Evolutionary conservation across 2,113 vertebrate species (phyloP).

Genomic region (Clarias macrocephalus): DNA sequence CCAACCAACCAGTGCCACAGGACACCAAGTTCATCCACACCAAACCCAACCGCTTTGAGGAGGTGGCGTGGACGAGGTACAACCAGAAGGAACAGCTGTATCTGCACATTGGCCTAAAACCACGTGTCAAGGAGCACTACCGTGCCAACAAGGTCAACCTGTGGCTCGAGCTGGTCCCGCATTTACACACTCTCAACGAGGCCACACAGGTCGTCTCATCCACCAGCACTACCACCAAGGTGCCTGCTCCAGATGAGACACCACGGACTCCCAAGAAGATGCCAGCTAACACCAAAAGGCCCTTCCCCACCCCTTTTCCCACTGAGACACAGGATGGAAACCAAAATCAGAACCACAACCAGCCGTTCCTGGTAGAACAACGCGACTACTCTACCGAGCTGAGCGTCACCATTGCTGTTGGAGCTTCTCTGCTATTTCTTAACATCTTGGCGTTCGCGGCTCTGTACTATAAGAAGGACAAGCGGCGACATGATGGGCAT

Average conservation of each 20-base stretch:
- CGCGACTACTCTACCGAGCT: slow-evolving; percentile 97
- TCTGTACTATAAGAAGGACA: slow-evolving; percentile 98
- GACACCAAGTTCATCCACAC: slow-evolving; percentile 99
- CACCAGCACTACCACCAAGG: slow-evolving; percentile 97
- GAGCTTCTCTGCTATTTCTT: slow-evolving; percentile 93
- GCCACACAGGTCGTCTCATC: slow-evolving; percentile 96
- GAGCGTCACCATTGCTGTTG: slow-evolving; percentile 95
- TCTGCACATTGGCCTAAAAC: slow-evolving; percentile 97
- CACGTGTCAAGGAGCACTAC: slow-evolving; percentile 97
- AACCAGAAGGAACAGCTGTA: slow-evolving; percentile 98
- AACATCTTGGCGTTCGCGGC: slow-evolving; percentile 98
- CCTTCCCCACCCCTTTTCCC: slow-evolving; percentile 91
- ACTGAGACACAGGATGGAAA: slow-evolving; percentile 87
- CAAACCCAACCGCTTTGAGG: slow-evolving; percentile 98
- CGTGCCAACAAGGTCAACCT: slow-evolving; percentile 98
- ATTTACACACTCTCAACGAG: slow-evolving; percentile 97
- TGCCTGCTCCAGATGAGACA: slow-evolving; percentile 90
- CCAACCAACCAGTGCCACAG: slow-evolving; percentile 97
- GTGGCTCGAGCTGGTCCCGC: slow-evolving; percentile 97
- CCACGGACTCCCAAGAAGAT: slow-evolving; percentile 91
- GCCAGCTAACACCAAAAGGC: slow-evolving; percentile 75
- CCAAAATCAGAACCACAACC: slow-evolving; percentile 85
- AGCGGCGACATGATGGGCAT: slow-evolving; percentile 92
- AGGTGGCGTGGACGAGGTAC: slow-evolving; percentile 98
- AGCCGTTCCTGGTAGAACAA: slow-evolving; percentile 94